Percentiles rank a stretch among this genome's conserved stretches.
phyloP scores from a whole-genome alignment of 2,797 vertebrate genomes.

The Crenuchus spilurus region DNA sequence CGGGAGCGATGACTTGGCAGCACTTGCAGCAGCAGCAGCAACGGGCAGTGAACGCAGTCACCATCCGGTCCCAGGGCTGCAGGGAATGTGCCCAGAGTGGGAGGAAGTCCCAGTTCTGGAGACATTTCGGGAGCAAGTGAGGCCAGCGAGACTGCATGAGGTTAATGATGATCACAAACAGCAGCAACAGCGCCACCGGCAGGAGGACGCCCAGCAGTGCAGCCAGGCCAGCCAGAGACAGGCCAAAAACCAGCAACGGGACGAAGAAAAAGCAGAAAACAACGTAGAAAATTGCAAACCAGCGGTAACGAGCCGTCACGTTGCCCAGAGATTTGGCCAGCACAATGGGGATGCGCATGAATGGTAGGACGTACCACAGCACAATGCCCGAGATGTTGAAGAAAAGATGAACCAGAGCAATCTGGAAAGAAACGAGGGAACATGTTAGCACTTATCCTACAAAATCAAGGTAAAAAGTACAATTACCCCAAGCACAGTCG shows the following conservation, averaged over 20 bases:
- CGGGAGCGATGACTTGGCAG: conserved; percentile 64
- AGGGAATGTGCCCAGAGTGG: conserved; percentile 89
- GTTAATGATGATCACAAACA: conserved; percentile 76
- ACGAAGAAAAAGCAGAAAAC: conserved; percentile 83
- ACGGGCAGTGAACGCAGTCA: conserved; percentile 64
- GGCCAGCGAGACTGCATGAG: conserved; percentile 80
- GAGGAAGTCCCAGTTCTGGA: conserved; percentile 89
- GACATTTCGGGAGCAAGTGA: conserved; percentile 77
- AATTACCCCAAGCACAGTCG: too few relatives aligned
- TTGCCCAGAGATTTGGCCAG: conserved; percentile 86
- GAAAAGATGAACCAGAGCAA: conserved; percentile 94
- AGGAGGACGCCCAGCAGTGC: conserved; percentile 85
- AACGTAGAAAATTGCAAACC: conserved; percentile 89
- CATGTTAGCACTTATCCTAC: background rate
- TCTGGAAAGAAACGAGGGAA: conserved; percentile 72
- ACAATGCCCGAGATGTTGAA: conserved; percentile 93
- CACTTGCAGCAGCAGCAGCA: conserved; percentile 89
- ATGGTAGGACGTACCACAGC: conserved; percentile 89
- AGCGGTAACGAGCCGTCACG: conserved; percentile 85
- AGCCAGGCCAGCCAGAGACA: conserved; percentile 89
- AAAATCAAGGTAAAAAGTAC: background rate
- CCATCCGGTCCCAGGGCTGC: conserved; percentile 85
- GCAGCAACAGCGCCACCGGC: conserved; percentile 72
- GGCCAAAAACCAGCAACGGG: conserved; percentile 83
- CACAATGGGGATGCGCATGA: conserved; percentile 85